These are phyloP conservation scores for Nysson spinosus DNA, from an alignment of 2,888 invertebrate species.

Conservation along the genomic window DNA sequence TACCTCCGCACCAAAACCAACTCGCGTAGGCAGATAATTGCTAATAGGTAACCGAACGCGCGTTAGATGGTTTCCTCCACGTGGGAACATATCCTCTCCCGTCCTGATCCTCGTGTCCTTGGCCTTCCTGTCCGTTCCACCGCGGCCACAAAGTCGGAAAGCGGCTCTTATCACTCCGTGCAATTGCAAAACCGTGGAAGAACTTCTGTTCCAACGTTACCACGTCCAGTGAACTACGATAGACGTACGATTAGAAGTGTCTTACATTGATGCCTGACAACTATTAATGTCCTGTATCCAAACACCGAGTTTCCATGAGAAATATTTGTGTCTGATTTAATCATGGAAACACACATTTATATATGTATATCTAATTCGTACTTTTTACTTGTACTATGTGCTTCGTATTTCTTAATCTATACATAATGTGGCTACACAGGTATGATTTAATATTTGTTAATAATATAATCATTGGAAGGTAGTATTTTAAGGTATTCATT, in stretches of 20 bases:
- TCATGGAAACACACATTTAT: not conserved
- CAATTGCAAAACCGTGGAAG: conserved; percentile 30
- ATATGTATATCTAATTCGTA: too few species aligned
- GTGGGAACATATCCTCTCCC: conserved; percentile 64
- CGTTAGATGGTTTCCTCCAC: conserved; percentile 39
- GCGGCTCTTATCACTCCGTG: conserved; percentile 51
- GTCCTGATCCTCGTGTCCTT: conserved; percentile 46
- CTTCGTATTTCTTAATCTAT: too few species aligned
- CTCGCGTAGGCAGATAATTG: conserved; percentile 59
- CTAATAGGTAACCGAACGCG: conserved; percentile 55
- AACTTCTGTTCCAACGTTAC: conserved; percentile 16
- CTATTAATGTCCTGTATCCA: conserved; percentile 46
- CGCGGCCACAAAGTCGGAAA: conserved; percentile 41
- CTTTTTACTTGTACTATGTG: too few species aligned
- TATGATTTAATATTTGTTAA: too few species aligned
- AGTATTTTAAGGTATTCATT: too few species aligned
- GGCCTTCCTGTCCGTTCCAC: conserved; percentile 43
- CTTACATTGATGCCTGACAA: conserved; percentile 25
- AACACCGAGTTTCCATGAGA: conserved; percentile 22
- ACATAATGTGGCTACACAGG: too few species aligned
- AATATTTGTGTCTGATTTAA: conserved; percentile 10
- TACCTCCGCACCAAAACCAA: conserved; percentile 39
- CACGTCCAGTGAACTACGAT: conserved; percentile 27
- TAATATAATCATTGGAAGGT: too few species aligned
- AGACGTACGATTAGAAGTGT: conserved; percentile 48